phyloP scores from a whole-genome alignment of 2,113 vertebrate genomes.

The Nerophis ophidion region DNA sequence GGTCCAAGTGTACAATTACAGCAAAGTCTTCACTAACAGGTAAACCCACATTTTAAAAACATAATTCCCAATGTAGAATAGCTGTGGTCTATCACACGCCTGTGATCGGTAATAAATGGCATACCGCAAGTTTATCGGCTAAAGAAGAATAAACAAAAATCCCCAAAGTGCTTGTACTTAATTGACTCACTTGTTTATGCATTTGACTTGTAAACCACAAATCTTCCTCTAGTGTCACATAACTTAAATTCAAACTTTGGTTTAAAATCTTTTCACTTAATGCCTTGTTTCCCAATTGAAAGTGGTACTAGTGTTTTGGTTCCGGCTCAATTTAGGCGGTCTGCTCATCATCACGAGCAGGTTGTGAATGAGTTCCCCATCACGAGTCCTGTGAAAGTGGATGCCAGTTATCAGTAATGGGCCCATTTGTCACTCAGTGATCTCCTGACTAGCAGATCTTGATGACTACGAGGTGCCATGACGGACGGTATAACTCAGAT shows the following conservation, averaged over 20 bases:
- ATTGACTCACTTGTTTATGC: conserved; percentile 34
- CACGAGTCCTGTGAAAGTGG: background rate
- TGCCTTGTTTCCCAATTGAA: background rate
- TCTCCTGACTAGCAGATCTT: conserved; percentile 7
- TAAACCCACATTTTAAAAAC: conserved; percentile 34
- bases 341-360: background rate
- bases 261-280: background rate
- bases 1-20: conserved; percentile 94
- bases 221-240: background rate
- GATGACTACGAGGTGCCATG: background rate
- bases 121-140: conserved; percentile 19
- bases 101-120: conserved; percentile 12
- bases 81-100: conserved; percentile 14
- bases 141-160: conserved; percentile 6
- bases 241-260: background rate
- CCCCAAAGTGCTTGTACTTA: conserved; percentile 30
- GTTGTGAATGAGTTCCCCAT: conserved; percentile 23
- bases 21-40: conserved; percentile 98
- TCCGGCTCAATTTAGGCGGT: background rate
- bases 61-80: background rate
- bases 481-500: conserved; percentile 5
- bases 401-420: conserved; percentile 20
- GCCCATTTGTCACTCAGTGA: conserved; percentile 25
- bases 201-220: conserved; percentile 22
- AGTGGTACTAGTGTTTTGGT: background rate